Base-by-base conservation (phyloP, 1,140 invertebrate species). In the Hyles euphorbiae region DNA sequence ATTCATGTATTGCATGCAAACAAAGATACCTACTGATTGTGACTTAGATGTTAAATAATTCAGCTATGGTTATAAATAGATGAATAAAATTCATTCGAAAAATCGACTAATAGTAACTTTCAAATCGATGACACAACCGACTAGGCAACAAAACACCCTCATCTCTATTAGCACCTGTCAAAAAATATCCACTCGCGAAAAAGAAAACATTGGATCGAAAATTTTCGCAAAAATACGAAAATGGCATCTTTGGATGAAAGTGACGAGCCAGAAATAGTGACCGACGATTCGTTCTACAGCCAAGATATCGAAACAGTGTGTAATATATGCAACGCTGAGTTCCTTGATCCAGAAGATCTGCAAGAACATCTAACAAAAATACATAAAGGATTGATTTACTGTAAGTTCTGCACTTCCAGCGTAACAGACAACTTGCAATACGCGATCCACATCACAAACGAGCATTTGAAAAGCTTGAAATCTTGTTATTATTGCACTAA, bases 281-380 rank as follows among this genome's bases (percentile, higher is more conserved):
- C 8, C 50, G 32, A 52, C 34, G 47, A 48, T 3, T 6, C 11
- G 3, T 6, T 12, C 5, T 48, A 48, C 47, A 36, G 6, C 9
- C 8, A 44, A 3, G 74, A 78, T 3, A 52, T 47, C 3, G 84
- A 87, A 5, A 78, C 71, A 11, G 74, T 70, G 5, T 87, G 84
- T 9, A 52, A 11, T 6, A 61, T 77, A 44, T 87, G 84, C 58
- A 64, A 58, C 22, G 84, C 83, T 0, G 84, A 87, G 63, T 87
- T 87, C 48, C 61, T 87, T 0, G 81, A 87, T 22, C 56, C 67
- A 2, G 74, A 76, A 1, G 83, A 87, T 51, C 57, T 88, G 11
- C 61, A 67, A 0, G n/a, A 77, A 0, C 85, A 88, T 50, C 53
- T 76, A 10, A 52, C 33, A 0, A 78, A 85, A 63, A 49, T 83